A percentile compares a stretch with the other conserved stretches of the same genome.
phyloP scores from a whole-genome alignment of 2,888 invertebrate species.

The Hyles lineata region DNA sequence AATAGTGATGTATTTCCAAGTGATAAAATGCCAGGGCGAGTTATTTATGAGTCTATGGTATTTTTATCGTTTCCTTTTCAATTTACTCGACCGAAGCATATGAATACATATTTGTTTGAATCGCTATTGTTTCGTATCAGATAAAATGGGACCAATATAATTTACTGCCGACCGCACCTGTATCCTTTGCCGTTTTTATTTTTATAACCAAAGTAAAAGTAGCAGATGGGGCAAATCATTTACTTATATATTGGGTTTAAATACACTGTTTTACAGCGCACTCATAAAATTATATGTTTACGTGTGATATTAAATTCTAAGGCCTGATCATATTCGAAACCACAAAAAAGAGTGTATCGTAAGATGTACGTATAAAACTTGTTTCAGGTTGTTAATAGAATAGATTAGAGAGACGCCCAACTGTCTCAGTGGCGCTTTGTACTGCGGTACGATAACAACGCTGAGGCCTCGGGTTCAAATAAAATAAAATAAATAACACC shows the following conservation, averaged over 20 bases:
- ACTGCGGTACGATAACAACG: too few relatives aligned
- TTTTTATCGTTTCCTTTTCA: constrained; percentile 36
- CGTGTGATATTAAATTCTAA: not conserved
- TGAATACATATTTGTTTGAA: constrained; percentile 35
- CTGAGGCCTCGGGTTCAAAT: too few relatives aligned
- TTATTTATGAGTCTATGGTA: constrained; percentile 29
- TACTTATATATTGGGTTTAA: not conserved
- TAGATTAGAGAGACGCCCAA: too few relatives aligned
- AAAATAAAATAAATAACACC: too few relatives aligned
- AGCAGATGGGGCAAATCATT: not conserved
- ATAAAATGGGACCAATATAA: constrained; percentile 49
- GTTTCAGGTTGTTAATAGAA: too few relatives aligned
- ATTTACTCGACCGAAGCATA: constrained; percentile 28
- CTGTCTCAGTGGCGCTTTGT: too few relatives aligned
- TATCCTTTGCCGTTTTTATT: constrained; percentile 35
- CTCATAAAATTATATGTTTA: constrained; percentile 13
- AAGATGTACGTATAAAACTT: not conserved
- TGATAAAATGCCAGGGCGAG: constrained; percentile 19
- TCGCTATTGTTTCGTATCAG: constrained; percentile 46
- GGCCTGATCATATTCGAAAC: not conserved
- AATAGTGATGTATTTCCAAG: constrained; percentile 15
- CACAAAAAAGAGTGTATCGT: not conserved
- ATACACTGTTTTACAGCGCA: constrained; percentile 13
- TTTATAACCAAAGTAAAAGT: not conserved
- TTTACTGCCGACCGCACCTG: constrained; percentile 53